Percentiles rank a stretch among this genome's conserved stretches.
These are phyloP conservation scores for Dicyrtoma fusca DNA, from an alignment of 2,888 invertebrate species.

Conservation along the genomic window DNA sequence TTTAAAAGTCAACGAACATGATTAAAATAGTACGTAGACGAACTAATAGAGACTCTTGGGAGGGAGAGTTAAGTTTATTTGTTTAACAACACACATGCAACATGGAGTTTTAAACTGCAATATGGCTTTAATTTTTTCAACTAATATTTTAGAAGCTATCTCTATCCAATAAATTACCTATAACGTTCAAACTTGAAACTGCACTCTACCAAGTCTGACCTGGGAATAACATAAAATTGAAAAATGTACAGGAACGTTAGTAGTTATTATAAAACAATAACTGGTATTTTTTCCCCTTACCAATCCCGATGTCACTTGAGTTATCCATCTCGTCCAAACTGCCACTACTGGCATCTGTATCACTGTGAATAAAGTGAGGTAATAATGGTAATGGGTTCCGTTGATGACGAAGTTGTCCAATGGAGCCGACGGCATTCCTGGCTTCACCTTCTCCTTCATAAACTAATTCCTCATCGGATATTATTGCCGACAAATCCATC, in stretches of 20 bases:
- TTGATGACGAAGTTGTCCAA: background rate
- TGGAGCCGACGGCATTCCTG: conserved; percentile 6
- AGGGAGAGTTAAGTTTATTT: no score
- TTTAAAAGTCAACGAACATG: no score
- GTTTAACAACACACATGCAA: no score
- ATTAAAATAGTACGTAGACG: no score
- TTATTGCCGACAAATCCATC: conserved; percentile 28
- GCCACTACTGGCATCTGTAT: conserved; percentile 14
- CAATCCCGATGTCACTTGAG: conserved; percentile 25
- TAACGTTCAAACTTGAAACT: no score
- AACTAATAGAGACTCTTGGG: no score
- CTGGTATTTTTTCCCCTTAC: background rate
- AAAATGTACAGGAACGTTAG: no score
- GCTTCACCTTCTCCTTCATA: conserved; percentile 29
- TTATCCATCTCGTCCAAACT: conserved; percentile 22
- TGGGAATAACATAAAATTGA: background rate
- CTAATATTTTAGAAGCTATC: no score
- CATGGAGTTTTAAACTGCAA: no score
- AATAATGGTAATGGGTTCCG: background rate
- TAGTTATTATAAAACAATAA: no score
- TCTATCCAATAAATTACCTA: no score
- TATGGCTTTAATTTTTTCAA: no score
- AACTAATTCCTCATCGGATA: background rate
- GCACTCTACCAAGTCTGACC: background rate
- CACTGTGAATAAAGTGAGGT: conserved; percentile 9